Base-by-base conservation (phyloP, 2,113 vertebrate genomes). In the Pica pica region DNA sequence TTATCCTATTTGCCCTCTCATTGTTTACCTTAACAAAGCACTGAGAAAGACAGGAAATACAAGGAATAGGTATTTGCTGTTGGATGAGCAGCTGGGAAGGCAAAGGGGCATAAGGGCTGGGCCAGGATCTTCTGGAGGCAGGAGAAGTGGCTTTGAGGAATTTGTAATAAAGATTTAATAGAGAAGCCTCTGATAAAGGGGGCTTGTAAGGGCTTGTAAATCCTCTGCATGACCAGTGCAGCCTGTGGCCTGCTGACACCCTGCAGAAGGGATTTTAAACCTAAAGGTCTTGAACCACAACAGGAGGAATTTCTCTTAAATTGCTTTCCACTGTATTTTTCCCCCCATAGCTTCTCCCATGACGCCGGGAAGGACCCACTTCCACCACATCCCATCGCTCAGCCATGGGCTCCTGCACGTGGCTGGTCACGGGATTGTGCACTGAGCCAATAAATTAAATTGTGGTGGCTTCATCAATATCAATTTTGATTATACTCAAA, bases 391-490 rank as follows among this genome's bases (percentile, higher is more conserved):
- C 55, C 89, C 74, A 13, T 16, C 2, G 2, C 84, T 78, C 49
- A 10, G 52, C 71, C 22, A 9, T 65, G 23, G 4, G 47, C 73
- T 84, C 49, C 50, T 27, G 83, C 91, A 42, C 26, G 3, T 46
- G 82, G 80, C 79, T 50, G 21, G 55, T 31, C 92, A 16, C 1
- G 2, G 44, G 22, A 14, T 18, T 75, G 89, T 55, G 91, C 91
- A 55, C 87, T 92, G 49, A 95, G 87, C 87, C 97, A 87, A 46
- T 26, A 96, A 97, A 97, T 97, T 96, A 88, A 95, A 94, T 14
- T n/a, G 59, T 16, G 31, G 70, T 27, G 70, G 33, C 75, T 86
- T 73, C 92, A 70, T 88, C 89, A 23, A n/a, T 52, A 50, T 16
- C 49, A 30, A 70, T 84, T 30, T 30, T 7, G 73, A 31, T 30